Base-by-base conservation (phyloP, 23 tunicate species). In the Ascidia mentula region DNA sequence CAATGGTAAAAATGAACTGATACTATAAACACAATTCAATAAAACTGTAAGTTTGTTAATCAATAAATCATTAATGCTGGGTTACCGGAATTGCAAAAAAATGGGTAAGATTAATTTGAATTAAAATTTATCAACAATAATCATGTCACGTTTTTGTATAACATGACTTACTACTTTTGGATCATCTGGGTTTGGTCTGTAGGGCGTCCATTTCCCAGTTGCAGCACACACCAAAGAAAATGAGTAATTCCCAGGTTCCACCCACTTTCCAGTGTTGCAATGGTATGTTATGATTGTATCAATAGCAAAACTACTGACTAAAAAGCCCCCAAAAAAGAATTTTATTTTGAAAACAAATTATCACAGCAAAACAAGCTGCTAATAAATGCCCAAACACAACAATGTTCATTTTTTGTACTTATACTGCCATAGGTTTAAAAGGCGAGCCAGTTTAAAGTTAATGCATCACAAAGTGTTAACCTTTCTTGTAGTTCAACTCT, bases 191-290 rank as follows among this genome's bases (percentile, higher is more conserved):
- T 53, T 53, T 28, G 24, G 13, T 53, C n/a, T n/a, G n/a, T n/a
- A n/a, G n/a, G 65, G 46, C 38, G 31, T 28, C 61, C 80, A 77
- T 12, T 15, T 13, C 8, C 97, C 85, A 79, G 77, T 81, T 6
- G 86, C 97, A 31, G 77, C 33, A 59, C 97, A 91, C 20, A 72
- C 34, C 6, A 91, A 36, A 9, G 87, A 24, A 36, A 76, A 74
- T 18, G 77, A 28, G 69, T 59, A 82, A 30, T 73, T 31, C 1
- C 45, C 60, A 18, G 34, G 46, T 13, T 34, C 36, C 42, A 87
- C 77, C 92, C 90, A 81, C 24, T 28, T 81, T 32, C 84, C 90
- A 24, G 40, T 38, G 4, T 77, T 40, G 38, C 97, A 91, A 18
- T 75, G 31, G 35, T 91, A 91, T 8, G n/a, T 40, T 7, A 82